Base-by-base conservation (phyloP, 2,888 invertebrate species). In the Azorinus chamasolen region DNA sequence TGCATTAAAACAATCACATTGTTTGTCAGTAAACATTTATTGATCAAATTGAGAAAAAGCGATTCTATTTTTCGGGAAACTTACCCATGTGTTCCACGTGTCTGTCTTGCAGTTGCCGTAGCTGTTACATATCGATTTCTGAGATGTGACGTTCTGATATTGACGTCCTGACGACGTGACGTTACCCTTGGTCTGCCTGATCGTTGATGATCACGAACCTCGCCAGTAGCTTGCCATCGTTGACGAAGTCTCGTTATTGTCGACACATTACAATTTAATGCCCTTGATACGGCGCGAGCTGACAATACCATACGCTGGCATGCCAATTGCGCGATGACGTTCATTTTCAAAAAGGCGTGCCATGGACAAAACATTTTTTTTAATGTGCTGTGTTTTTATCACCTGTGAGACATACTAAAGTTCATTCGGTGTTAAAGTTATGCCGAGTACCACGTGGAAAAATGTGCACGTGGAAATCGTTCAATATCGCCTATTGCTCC, bases 141-240 rank as follows among this genome's bases (percentile, higher is more conserved):
- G n/a, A 45, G 20, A 20, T 45, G 45, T 5, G 45, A 18, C n/a
- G 45, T 45, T 20, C 45, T 45, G 45, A 45, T 20, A 16, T 45
- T 18, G 45, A 18, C 20, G 45, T 45, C 45, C 20, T 45, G 45
- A 18, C 45, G n/a, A 16, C 45, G n/a, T 45, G 45, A 45, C 20
- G 37, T 48, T 4, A 46, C 32, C 16, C 61, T 25, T 20, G 61
- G 61, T 25, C 45, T 24, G 32, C 46, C 46, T 16, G n/a, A 22
- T 22, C 22, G n/a, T 25, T 22, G 59, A 12, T 18, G 2, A 24
- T 59, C 59, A 25, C 27, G 45, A 24, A 48, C 61, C 12, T 61
- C 22, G 1, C 48, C 61, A 48, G 27, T 45, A 24, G 24, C 24
- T n/a, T 22, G 41, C 18, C 18, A 57, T 39, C 41, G 57, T 41